Evolutionary conservation across 2,888 invertebrate genomes (phyloP), one percentile per base, ranked within the genome.

Genomic region (Eurytoma californica): DNA sequence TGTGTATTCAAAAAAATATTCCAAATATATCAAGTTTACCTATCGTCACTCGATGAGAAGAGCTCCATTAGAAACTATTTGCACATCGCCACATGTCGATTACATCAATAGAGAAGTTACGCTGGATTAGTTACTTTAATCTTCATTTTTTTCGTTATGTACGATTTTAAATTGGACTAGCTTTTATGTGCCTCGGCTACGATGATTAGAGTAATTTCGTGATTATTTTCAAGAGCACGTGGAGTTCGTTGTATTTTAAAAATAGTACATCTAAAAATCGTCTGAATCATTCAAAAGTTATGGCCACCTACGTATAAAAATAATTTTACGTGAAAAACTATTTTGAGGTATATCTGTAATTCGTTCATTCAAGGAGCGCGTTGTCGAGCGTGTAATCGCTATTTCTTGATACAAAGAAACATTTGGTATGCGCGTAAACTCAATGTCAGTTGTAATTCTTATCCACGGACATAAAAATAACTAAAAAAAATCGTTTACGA

Each of bases 201-300:
- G 51, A 28, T n/a, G 53, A 16, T 67, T n/a, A 51, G 53, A 67
- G 53, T n/a, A 16, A 16, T 47, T 16, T 0, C 18, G 18, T 39
- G 63, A 4, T 63, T 63, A 39, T 39, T 63, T 60, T 28, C 28
- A 20, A 24, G 12, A 14, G 28, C 28, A 60, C 24, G 39, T 39
- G n/a, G 53, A 53, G 53, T 30, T 61, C 30, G n/a, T 12, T 60
- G 55, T 28, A 63, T 55, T 57, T 76, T 65, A 65, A 75, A 70
- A 76, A 70, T 70, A 70, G 68, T 39, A 49, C 14, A 16, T n/a
- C n/a, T 66, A 66, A 39, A 39, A 77, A 77, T 77, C 49, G 16
- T 39, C 57, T 57, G 76, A 70, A 77, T 77, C 70, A 70, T 70
- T 77, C 65, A 51, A 70, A 70, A 65, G 30, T 66, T 66, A 58